Percentiles rank a stretch among this genome's conserved stretches.
Conservation (phyloP, 1,140 invertebrate genomes). For the Pentalonia nigronervosa region DNA sequence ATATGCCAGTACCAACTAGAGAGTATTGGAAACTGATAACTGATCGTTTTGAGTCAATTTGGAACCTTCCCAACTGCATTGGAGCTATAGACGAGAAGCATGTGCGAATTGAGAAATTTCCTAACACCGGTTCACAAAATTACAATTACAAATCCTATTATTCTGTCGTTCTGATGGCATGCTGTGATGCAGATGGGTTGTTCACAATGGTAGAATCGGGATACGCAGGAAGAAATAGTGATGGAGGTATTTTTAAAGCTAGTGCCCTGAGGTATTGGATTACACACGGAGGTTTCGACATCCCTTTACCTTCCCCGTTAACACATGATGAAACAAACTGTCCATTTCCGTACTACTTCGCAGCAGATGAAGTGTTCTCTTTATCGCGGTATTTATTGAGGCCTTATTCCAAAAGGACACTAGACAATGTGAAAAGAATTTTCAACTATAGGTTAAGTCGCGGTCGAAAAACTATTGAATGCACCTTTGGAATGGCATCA, state of each 20-base stretch:
- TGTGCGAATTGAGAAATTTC: not conserved
- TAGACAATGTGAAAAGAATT: constrained; percentile 61
- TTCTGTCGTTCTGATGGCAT: not conserved
- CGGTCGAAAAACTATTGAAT: constrained; percentile 64
- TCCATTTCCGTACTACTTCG: constrained; percentile 7
- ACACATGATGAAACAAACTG: constrained; percentile 60
- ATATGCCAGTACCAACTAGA: not conserved
- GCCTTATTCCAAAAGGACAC: constrained; percentile 61
- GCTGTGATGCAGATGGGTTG: not conserved
- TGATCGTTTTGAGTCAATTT: constrained; percentile 25
- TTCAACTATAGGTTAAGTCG: constrained; percentile 64
- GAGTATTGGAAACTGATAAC: not conserved
- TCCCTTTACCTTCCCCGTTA: constrained; percentile 59
- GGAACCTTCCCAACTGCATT: constrained; percentile 27
- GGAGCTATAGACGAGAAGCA: not conserved
- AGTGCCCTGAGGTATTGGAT: constrained; percentile 55
- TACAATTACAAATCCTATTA: not conserved
- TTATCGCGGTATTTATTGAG: constrained; percentile 60
- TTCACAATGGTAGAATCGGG: constrained; percentile 62
- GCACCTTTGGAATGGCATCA: constrained; percentile 59
- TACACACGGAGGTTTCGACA: constrained; percentile 21
- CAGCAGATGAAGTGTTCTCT: constrained; percentile 61
- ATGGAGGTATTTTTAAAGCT: constrained; percentile 63
- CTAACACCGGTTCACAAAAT: not conserved
- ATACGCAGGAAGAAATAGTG: constrained; percentile 62